A percentile compares a stretch with the other conserved stretches of the same genome.
Evolutionary conservation across 2,888 invertebrate species (phyloP).

Genomic region (Acholoe squamosa): DNA sequence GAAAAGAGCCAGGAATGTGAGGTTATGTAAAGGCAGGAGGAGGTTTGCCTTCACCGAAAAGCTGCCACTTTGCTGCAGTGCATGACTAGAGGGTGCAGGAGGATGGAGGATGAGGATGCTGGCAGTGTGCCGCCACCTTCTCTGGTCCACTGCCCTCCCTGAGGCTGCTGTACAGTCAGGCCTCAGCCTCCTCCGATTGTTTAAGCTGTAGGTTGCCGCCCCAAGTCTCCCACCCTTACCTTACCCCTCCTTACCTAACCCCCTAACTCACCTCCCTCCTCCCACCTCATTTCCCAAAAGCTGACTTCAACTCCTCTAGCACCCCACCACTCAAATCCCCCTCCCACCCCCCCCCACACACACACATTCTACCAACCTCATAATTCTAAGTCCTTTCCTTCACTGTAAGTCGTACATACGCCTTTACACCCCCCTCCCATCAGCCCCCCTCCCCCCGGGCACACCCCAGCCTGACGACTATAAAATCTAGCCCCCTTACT

Average conservation of each 20-base stretch:
- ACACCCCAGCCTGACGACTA: neutral
- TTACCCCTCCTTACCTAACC: neutral
- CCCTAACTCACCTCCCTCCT: neutral
- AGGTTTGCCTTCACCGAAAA: constrained; percentile 29
- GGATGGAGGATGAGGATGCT: neutral
- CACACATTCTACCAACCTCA: too few species aligned
- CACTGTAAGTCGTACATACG: too few species aligned
- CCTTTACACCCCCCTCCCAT: neutral
- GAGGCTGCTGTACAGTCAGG: neutral
- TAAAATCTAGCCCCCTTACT: neutral
- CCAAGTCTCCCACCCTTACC: constrained; percentile 1
- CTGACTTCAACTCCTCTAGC: neutral
- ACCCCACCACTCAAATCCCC: too few species aligned
- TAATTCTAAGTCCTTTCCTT: too few species aligned
- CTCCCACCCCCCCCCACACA: too few species aligned
- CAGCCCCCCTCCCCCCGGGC: neutral
- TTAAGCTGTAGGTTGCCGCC: constrained; percentile 30
- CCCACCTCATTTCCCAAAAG: neutral
- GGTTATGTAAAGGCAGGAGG: neutral
- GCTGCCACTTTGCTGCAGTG: neutral
- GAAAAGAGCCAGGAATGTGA: constrained; percentile 6
- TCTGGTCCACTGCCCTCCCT: neutral
- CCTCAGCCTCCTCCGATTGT: constrained; percentile 31
- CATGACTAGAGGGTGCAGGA: neutral
- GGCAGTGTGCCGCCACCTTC: neutral